phyloP scores from a whole-genome alignment of 2,113 vertebrate genomes.

The Struthio camelus region DNA sequence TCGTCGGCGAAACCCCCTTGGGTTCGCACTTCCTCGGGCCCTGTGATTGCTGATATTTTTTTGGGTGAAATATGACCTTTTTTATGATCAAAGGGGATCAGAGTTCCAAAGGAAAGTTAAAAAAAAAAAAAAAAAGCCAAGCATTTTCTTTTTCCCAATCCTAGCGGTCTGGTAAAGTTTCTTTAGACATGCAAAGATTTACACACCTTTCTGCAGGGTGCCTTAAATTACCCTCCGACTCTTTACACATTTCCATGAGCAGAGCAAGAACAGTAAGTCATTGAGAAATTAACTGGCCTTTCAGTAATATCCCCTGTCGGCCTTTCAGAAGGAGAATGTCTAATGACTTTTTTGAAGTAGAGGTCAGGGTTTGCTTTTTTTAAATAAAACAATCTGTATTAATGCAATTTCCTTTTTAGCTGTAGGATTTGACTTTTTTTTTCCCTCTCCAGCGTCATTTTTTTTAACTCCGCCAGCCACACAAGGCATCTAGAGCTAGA shows the following conservation, averaged over 20 bases:
- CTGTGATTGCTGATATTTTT: slow-evolving; percentile 78
- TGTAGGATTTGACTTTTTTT: slow-evolving; percentile 7
- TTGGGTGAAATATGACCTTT: slow-evolving; percentile 80
- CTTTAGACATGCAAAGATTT: slow-evolving; percentile 80
- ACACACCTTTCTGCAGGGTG: slow-evolving; percentile 76
- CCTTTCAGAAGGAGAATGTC: slow-evolving; percentile 67
- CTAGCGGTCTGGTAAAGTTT: slow-evolving; percentile 73
- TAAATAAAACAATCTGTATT: slow-evolving; percentile 81
- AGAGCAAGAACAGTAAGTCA: slow-evolving; percentile 74
- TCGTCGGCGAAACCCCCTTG: slow-evolving; percentile 57
- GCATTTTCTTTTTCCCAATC: slow-evolving; percentile 60
- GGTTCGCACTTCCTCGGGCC: slow-evolving; percentile 70
- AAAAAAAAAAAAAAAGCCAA: background rate
- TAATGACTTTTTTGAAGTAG: slow-evolving; percentile 79
- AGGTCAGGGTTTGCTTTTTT: slow-evolving; percentile 79
- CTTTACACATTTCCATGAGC: slow-evolving; percentile 64
- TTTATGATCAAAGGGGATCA: slow-evolving; percentile 77
- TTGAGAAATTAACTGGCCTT: slow-evolving; percentile 73
- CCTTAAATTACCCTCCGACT: slow-evolving; percentile 65
- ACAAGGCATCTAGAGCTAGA: slow-evolving; percentile 37
- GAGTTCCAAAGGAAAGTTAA: slow-evolving; percentile 62
- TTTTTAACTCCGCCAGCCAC: slow-evolving; percentile 10
- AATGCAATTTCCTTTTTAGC: slow-evolving; percentile 77
- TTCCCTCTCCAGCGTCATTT: background rate
- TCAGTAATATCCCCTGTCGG: slow-evolving; percentile 60